Base-by-base conservation (phyloP, 1,140 invertebrate species). In the Nasonia vitripennis region DNA sequence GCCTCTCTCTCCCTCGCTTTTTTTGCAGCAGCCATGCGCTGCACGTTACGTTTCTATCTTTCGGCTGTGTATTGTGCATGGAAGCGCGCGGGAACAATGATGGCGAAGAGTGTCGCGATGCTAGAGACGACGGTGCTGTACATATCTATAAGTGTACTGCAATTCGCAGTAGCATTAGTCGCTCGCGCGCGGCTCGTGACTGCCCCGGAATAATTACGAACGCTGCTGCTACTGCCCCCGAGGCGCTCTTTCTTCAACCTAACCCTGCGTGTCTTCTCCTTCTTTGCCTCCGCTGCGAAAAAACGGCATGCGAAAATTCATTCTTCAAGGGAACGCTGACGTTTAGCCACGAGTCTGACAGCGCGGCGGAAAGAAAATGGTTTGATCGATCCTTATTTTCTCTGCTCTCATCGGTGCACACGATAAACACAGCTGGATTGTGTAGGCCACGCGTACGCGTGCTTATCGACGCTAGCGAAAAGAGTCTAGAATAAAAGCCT, bases 141-240 rank as follows among this genome's bases (percentile, higher is more conserved):
- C 17, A 68, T 7, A 27, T 27, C 27, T 27, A 14, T n/a, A 48
- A 11, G 1, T 48, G 23, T 71, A 37, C 31, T 23, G 9, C 34
- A 37, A 51, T 17, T 51, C 20, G 48, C 23, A n/a, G 73, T 48
- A 77, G 41, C 34, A 37, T 37, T 23, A 48, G 10, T 48, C 45
- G 45, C 17, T 12, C 51, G 17, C 51, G 51, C 68, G 68, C 68
- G 68, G 68, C 62, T 75, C 83, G 41, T 55, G 79, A 83, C 82
- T 73, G 17, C 31, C 70, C 86, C 84, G 86, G 86, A 88, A 90
- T 91, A 91, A 91, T 91, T 91, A 91, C 88, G 84, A 87, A 78
- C 79, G 82, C 86, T 88, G 84, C 81, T 78, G 85, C 87, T 48
- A 80, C 86, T 88, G 83, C 78, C 81, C 86, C 87, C 55, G 80